Base-by-base conservation (phyloP, 2,888 invertebrate species). In the Brachyptera putata region DNA sequence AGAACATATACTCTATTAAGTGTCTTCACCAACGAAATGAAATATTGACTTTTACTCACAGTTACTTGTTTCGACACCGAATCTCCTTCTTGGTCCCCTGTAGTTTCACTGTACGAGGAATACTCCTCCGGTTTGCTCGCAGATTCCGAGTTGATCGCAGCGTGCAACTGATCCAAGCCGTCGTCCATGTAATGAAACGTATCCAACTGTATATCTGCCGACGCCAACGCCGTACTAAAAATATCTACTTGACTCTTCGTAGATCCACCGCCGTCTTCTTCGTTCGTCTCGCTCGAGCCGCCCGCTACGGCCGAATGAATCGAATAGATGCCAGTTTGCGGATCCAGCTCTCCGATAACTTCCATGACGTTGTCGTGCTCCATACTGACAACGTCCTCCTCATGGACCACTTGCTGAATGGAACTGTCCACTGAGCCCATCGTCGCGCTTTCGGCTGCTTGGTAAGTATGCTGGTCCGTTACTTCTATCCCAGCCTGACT, bases 401-500 rank as follows among this genome's bases (percentile, higher is more conserved):
- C 53, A 18, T 53, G 53, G 7, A 36, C 53, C 5, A 53, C 53
- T 21, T 34, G 53, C 13, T 34, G 53, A n/a, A 14, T 50, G 24
- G 49, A 11, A 16, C 25, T 9, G 22, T 21, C n/a, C 5, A 48
- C 24, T 22, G n/a, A n/a, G 5, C 21, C 41, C 7, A 41, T 14
- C 16, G 3, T 9, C 21, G 16, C n/a, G n/a, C n/a, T n/a, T n/a
- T n/a, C n/a, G n/a, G n/a, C n/a, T n/a, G n/a, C n/a, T n/a, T n/a
- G n/a, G n/a, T n/a, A n/a, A n/a, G n/a, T n/a, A n/a, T n/a, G n/a
- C n/a, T n/a, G n/a, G n/a, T n/a, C n/a, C n/a, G n/a, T n/a, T n/a
- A 60, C 78, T 61, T 79, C 79, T 70, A 80, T 80, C 68, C 79
- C 79, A 60, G 79, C 74, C 68, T 80, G 79, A 68, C 79, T 79